Conservation (phyloP, 2,113 vertebrate genomes). For the Parotia lawesii region DNA sequence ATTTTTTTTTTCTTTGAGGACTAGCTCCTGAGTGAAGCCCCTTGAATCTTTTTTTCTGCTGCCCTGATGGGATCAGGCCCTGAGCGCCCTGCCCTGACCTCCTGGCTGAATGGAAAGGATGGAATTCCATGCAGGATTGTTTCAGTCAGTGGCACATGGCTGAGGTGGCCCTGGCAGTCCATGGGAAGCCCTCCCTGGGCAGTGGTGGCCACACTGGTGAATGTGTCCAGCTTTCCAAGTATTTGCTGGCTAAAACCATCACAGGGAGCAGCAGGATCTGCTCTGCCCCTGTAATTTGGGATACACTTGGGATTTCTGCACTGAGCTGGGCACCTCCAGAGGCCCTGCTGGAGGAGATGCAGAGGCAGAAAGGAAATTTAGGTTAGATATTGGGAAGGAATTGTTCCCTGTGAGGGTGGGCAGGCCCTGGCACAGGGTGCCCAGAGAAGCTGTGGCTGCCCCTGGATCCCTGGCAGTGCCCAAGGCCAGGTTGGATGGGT, state of each 20-base stretch:
- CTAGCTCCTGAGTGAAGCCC: background rate
- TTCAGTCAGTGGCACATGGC: accelerated
- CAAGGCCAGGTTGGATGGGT: background rate
- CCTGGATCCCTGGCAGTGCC: background rate
- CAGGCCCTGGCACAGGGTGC: background rate
- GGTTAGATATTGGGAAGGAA: background rate
- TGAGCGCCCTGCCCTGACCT: background rate
- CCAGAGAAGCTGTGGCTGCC: background rate
- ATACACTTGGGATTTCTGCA: background rate
- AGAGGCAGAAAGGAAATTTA: background rate
- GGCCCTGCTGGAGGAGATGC: background rate
- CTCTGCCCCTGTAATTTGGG: too few relatives aligned
- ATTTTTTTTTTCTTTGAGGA: too few relatives aligned
- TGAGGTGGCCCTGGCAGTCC: background rate
- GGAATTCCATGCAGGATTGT: background rate
- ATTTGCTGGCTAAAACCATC: background rate
- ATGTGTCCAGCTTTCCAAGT: background rate
- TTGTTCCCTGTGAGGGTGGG: accelerated
- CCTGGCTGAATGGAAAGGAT: background rate
- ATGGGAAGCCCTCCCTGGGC: background rate
- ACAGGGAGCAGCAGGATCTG: background rate
- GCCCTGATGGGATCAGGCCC: background rate
- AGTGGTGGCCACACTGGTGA: background rate
- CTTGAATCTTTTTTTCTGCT: background rate
- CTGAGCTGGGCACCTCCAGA: background rate